Percentiles rank a stretch among this genome's conserved stretches.
These are phyloP conservation scores for Micromys minutus DNA, from an alignment of 2,113 vertebrate genomes.

Conservation along the genomic window DNA sequence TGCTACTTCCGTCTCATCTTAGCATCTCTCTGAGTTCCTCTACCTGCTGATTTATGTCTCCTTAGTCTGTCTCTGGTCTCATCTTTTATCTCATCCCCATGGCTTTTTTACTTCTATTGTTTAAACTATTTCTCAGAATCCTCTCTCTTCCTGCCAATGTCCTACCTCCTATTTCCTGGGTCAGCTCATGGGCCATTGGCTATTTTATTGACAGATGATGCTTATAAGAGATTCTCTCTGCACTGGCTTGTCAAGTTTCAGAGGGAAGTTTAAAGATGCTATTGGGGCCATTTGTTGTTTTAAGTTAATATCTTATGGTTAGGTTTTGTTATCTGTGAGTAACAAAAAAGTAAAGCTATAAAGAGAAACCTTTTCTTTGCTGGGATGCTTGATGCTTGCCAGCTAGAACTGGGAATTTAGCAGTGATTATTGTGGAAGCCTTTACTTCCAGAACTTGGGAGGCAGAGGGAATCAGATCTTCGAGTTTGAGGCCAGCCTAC, in stretches of 20 bases:
- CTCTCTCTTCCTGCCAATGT: too few relatives aligned
- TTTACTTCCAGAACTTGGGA: not conserved
- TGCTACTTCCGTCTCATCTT: too few relatives aligned
- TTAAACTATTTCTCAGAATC: too few relatives aligned
- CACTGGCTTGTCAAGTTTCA: not conserved
- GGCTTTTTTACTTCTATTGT: too few relatives aligned
- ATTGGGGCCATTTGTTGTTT: not conserved
- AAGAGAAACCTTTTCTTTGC: not conserved
- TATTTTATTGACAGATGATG: too few relatives aligned
- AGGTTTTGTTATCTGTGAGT: not conserved
- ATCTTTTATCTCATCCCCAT: too few relatives aligned
- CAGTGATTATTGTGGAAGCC: not conserved
- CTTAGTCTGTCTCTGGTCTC: too few relatives aligned
- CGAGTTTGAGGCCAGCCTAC: not conserved
- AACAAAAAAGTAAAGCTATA: not conserved
- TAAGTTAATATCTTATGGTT: not conserved
- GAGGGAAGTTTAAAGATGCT: not conserved
- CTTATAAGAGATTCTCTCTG: too few relatives aligned
- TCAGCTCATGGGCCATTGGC: too few relatives aligned
- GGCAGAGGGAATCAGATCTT: not conserved
- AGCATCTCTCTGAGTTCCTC: too few relatives aligned
- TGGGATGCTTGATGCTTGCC: not conserved
- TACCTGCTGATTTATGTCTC: too few relatives aligned
- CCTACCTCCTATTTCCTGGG: too few relatives aligned
- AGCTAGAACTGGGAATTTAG: not conserved